phyloP scores from a whole-genome alignment of 92 coral and sea anemone genomes.

The Muricea muricata region DNA sequence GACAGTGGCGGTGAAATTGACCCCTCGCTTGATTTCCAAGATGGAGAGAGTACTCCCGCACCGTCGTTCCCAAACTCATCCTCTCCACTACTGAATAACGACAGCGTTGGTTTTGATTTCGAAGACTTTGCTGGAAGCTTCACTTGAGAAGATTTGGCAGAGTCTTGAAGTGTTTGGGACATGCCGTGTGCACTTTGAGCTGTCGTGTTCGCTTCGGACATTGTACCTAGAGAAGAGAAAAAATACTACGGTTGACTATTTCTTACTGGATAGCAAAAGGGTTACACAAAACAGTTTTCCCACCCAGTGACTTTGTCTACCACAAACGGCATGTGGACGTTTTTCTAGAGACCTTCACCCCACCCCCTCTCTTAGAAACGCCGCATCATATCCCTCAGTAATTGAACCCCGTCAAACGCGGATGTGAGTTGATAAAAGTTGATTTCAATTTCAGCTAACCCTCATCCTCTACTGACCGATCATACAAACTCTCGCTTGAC shows the following conservation, averaged over 20 bases:
- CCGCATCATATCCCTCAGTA: no score
- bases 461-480: no score
- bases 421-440: no score
- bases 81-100: conserved; percentile 77
- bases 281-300: no score
- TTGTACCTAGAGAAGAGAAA: conserved; percentile 58
- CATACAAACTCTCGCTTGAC: no score
- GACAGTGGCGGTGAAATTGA: conserved; percentile 85
- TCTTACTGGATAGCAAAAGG: no score
- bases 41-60: conserved; percentile 61
- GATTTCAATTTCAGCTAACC: no score
- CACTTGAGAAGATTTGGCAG: conserved; percentile 58
- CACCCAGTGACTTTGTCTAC: conserved; percentile 77
- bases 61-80: conserved; percentile 75
- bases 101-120: conserved; percentile 70
- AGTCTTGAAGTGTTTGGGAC: conserved; percentile 44
- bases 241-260: conserved; percentile 51
- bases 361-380: no score
- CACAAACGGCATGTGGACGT: no score
- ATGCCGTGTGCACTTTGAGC: conserved; percentile 39
- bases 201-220: conserved; percentile 52
- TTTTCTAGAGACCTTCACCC: no score
- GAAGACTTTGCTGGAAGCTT: not conserved
- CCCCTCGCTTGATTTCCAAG: conserved; percentile 73
- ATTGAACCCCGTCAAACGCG: no score